Base-by-base conservation (phyloP, 2,797 vertebrate genomes). In the Muscicapa striata region DNA sequence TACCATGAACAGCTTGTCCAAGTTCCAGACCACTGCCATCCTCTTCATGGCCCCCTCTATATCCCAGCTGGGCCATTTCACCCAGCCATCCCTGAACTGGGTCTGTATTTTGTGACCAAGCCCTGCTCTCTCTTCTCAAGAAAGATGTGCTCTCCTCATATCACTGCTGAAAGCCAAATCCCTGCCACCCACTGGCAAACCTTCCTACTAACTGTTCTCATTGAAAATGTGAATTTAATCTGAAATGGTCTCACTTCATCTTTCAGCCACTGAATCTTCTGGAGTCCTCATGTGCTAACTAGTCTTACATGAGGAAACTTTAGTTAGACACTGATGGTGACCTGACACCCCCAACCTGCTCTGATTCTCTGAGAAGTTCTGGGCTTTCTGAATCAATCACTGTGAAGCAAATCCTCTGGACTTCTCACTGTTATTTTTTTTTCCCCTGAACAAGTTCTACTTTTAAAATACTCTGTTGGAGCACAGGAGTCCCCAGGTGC, bases 221-320 rank as follows among this genome's bases (percentile, higher is more conserved):
- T 74, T 62, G 49, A 17, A 78, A 90, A 83, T 9, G 16, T 19
- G n/a, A 19, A 54, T 55, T 51, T 77, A 27, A 68, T 48, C 79
- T 45, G 57, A 77, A 81, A 4, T 59, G 43, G 26, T 72, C 57
- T 80, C 49, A 55, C 17, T 73, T 55, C n/a, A 79, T 70, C 59
- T 52, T 89, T 58, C 86, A 80, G 22, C 18, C 54, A 27, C 15
- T 72, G 62, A 54, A 43, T 41, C 20, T 90, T 62, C 52, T 45
- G 0, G 0, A 32, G 30, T 38, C 72, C 30, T 66, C 1, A 0
- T 2, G 5, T 61, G 59, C 77, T 41, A 88, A 4, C 10, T 21
- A 2, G 24, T 13, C 20, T 49, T 46, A 52, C 27, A 10, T 2
- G 12, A 92, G 24, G 77, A 86, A 54, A 49, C 57, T 72, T 61